phyloP scores from a whole-genome alignment of 2,797 vertebrate genomes.

The Phalanger gymnotis region DNA sequence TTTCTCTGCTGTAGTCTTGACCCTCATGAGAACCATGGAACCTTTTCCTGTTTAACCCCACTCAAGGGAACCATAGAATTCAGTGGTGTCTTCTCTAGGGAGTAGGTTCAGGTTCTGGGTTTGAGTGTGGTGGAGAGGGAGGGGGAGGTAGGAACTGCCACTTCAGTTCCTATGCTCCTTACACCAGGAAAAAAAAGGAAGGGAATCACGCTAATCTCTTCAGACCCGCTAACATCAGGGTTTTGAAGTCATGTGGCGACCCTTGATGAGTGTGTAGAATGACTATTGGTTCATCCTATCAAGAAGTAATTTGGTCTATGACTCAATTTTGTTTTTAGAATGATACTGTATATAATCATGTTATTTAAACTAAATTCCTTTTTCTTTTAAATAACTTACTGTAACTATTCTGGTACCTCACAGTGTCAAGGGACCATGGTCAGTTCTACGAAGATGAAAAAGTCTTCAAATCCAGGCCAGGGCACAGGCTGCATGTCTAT shows the following conservation, averaged over 20 bases:
- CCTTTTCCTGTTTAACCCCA: not conserved
- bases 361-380: slow-evolving; percentile 22
- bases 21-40: not conserved
- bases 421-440: not conserved
- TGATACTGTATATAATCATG: not conserved
- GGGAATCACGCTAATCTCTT: not conserved
- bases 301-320: slow-evolving; percentile 1
- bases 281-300: not conserved
- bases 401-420: not conserved
- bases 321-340: slow-evolving; percentile 11
- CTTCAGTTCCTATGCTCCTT: not conserved
- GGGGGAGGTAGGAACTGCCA: not conserved
- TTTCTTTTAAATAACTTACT: slow-evolving; percentile 1
- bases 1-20: not conserved
- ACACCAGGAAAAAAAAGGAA: not conserved
- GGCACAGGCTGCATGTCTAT: not conserved
- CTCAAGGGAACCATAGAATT: not conserved
- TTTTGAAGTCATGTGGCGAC: not conserved
- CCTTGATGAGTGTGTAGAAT: not conserved
- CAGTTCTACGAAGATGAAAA: not conserved
- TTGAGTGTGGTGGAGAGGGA: not conserved
- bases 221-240: not conserved
- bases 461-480: not conserved
- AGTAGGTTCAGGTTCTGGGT: not conserved
- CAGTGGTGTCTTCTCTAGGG: not conserved